Conservation (phyloP, 1,140 invertebrate species). For the Phymorhynchus buccinoides region DNA sequence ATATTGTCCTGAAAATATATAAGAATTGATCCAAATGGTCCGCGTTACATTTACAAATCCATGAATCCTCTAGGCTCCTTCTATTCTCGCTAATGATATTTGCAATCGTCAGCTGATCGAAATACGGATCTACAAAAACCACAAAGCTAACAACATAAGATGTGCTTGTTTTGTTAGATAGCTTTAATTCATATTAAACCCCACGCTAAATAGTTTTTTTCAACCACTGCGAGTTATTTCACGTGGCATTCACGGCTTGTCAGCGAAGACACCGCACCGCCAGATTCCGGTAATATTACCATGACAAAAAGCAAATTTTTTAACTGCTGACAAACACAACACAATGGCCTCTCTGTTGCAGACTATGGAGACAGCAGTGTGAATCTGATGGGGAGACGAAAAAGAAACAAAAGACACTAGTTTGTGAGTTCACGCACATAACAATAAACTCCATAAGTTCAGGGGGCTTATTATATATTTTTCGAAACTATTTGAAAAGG, state of each 20-base stretch:
- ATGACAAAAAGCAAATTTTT: slow-evolving; percentile 51
- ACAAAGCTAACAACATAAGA: slow-evolving; percentile 35
- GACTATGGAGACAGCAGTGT: slow-evolving; percentile 75
- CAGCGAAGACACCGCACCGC: slow-evolving; percentile 16
- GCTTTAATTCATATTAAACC: not conserved
- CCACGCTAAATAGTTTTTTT: not conserved
- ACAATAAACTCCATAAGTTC: no score
- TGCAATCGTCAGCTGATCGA: slow-evolving; percentile 71
- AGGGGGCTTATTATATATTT: no score
- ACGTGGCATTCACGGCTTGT: slow-evolving; percentile 11
- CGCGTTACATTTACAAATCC: not conserved
- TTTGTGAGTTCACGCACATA: not conserved
- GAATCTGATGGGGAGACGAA: slow-evolving; percentile 64
- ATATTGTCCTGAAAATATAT: not conserved
- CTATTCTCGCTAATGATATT: slow-evolving; percentile 54
- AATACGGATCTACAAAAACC: slow-evolving; percentile 56
- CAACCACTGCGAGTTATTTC: not conserved
- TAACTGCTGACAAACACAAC: slow-evolving; percentile 44
- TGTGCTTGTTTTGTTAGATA: not conserved
- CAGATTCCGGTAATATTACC: slow-evolving; percentile 58
- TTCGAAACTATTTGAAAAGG: no score
- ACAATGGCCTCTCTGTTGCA: slow-evolving; percentile 79
- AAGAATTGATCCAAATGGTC: not conserved
- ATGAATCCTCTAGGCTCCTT: slow-evolving; percentile 48
- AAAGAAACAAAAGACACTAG: not conserved